Evolutionary conservation across 2,797 vertebrate genomes (phyloP).

Genomic region (Miichthys miiuy): DNA sequence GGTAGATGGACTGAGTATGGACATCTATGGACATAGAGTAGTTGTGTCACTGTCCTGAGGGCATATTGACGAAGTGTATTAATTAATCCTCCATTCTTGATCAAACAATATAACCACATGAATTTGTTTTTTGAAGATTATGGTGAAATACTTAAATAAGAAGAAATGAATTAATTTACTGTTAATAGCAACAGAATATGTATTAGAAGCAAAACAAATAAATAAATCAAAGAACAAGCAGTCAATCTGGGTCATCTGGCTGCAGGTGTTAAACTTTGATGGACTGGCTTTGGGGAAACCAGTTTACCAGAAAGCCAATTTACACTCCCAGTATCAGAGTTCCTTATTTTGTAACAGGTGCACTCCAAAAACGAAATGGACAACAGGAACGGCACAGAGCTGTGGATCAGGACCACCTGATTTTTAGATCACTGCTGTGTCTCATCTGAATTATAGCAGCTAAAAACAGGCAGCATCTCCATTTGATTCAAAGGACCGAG

Average conservation of each 20-base stretch:
- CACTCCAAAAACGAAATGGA: conserved; percentile 26
- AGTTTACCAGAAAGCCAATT: conserved; percentile 36
- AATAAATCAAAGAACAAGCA: background rate
- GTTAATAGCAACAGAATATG: background rate
- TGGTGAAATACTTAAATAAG: background rate
- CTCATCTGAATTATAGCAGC: conserved; percentile 14
- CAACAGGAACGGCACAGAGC: conserved; percentile 19
- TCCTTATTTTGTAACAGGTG: conserved; percentile 31
- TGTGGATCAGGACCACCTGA: conserved; percentile 16
- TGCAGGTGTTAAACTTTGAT: conserved; percentile 40
- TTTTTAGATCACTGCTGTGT: conserved; percentile 1
- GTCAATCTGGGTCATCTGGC: conserved; percentile 23
- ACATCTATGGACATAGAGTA: too few species aligned
- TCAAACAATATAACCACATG: background rate
- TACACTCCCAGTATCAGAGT: conserved; percentile 9
- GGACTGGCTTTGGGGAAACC: conserved; percentile 11
- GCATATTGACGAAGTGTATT: too few species aligned
- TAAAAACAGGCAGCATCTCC: background rate
- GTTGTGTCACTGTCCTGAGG: too few species aligned
- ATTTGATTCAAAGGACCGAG: background rate
- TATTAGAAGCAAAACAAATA: background rate
- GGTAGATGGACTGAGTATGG: too few species aligned
- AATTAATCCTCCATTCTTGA: too few species aligned
- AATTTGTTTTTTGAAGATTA: background rate
- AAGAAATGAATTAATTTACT: background rate